Percentiles rank a stretch among this genome's conserved stretches.
These are phyloP conservation scores for Mactra quadrangularis DNA, from an alignment of 1,140 invertebrate genomes.

Conservation along the genomic window DNA sequence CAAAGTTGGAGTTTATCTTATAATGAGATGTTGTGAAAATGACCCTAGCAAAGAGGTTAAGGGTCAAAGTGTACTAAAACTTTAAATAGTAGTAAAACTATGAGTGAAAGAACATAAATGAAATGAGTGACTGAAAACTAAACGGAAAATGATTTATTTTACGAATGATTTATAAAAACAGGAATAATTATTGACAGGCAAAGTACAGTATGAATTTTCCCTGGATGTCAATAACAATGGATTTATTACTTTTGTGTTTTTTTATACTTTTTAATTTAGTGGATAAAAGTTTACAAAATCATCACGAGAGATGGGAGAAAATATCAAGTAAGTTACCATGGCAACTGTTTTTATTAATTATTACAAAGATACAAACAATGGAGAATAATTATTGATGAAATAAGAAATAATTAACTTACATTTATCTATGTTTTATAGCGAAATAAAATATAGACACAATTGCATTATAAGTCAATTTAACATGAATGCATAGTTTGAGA, in stretches of 20 bases:
- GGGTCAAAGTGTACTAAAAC: background rate
- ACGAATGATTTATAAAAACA: too few species aligned
- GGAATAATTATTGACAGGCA: background rate
- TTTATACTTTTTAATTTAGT: conserved; percentile 44
- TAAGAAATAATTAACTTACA: too few species aligned
- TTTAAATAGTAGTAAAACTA: background rate
- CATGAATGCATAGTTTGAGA: too few species aligned
- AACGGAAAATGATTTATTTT: too few species aligned
- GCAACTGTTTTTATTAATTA: too few species aligned
- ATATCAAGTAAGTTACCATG: conserved; percentile 43
- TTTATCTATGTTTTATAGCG: too few species aligned
- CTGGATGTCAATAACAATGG: conserved; percentile 13
- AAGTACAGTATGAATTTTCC: background rate
- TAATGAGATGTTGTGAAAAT: background rate
- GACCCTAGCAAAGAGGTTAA: background rate
- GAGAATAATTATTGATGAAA: too few species aligned
- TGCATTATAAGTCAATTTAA: too few species aligned
- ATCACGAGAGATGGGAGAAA: conserved; percentile 42
- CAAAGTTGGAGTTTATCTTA: too few species aligned
- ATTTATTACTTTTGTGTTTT: conserved; percentile 40
- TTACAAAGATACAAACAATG: too few species aligned
- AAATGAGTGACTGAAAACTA: too few species aligned
- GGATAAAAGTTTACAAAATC: conserved; percentile 45
- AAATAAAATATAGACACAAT: too few species aligned
- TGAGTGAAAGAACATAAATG: background rate